Percentiles rank a stretch among this genome's conserved stretches.
phyloP scores from a whole-genome alignment of 2,888 invertebrate genomes.

The Agrilus mali region DNA sequence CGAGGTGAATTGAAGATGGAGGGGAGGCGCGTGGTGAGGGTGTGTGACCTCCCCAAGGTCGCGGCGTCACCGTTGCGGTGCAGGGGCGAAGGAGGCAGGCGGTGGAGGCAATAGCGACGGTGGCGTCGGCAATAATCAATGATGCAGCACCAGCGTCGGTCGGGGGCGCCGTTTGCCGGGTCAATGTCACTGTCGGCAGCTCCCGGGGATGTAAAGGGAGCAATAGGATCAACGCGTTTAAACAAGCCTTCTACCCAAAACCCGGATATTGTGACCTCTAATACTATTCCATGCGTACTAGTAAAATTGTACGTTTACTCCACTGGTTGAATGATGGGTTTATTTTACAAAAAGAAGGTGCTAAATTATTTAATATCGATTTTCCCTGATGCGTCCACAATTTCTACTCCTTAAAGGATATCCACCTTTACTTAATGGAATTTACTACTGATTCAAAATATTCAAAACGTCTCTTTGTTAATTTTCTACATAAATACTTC shows the following conservation, averaged over 20 bases:
- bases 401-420: too few relatives aligned
- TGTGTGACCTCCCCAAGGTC: conserved; percentile 26
- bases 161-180: conserved; percentile 28
- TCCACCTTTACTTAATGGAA: too few relatives aligned
- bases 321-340: neutral
- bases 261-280: too few relatives aligned
- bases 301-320: neutral
- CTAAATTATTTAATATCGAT: too few relatives aligned
- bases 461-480: too few relatives aligned
- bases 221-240: too few relatives aligned
- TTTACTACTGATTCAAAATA: too few relatives aligned
- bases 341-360: too few relatives aligned
- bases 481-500: too few relatives aligned
- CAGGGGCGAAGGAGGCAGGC: conserved; percentile 19
- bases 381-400: too few relatives aligned
- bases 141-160: conserved; percentile 16
- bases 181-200: conserved; percentile 37
- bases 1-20: conserved; percentile 5
- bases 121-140: conserved; percentile 21
- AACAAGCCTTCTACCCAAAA: too few relatives aligned
- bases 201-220: conserved; percentile 6
- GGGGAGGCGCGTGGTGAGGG: conserved; percentile 16
- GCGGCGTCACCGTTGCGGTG: conserved; percentile 33
- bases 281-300: too few relatives aligned
- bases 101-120: conserved; percentile 19